Evolutionary conservation across 2,888 invertebrate species (phyloP).

Genomic region (Acronicta alni): DNA sequence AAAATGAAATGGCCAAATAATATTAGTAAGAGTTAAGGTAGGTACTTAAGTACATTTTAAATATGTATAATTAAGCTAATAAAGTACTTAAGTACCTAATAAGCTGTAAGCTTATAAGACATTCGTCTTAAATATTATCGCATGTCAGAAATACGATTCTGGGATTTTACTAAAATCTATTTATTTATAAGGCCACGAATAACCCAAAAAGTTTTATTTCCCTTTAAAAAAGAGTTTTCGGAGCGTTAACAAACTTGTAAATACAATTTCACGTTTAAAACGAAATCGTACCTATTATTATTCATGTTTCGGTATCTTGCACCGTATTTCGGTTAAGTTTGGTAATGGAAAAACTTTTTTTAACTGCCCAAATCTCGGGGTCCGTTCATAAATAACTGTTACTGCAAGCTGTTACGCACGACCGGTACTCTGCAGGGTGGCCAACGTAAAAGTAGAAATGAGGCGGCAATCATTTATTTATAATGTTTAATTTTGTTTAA

Average conservation of each 20-base stretch:
- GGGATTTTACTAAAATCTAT: no score
- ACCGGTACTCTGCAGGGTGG: conserved; percentile 65
- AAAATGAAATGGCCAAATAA: no score
- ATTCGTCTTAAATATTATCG: no score
- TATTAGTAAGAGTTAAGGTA: no score
- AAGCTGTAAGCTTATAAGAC: no score
- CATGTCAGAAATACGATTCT: no score
- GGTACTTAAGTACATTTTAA: no score
- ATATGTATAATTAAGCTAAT: no score
- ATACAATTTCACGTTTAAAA: conserved; percentile 46
- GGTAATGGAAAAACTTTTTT: conserved; percentile 87
- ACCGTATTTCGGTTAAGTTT: conserved; percentile 76
- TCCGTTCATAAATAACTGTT: conserved; percentile 85
- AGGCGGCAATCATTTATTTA: conserved; percentile 23
- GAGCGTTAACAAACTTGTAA: conserved; percentile 12
- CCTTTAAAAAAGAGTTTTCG: conserved; percentile 4
- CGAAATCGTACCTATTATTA: conserved; percentile 72
- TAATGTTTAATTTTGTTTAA: conserved; percentile 15
- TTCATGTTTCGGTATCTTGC: conserved; percentile 78
- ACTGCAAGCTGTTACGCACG: conserved; percentile 88
- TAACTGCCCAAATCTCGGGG: conserved; percentile 81
- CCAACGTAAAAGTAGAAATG: conserved; percentile 32
- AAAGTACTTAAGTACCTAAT: no score
- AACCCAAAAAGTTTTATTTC: background rate
- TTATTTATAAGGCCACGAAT: no score